Evolutionary conservation across 2,113 vertebrate species (phyloP), one percentile per base, ranked within the genome.

Genomic region (Leucosticte australis): DNA sequence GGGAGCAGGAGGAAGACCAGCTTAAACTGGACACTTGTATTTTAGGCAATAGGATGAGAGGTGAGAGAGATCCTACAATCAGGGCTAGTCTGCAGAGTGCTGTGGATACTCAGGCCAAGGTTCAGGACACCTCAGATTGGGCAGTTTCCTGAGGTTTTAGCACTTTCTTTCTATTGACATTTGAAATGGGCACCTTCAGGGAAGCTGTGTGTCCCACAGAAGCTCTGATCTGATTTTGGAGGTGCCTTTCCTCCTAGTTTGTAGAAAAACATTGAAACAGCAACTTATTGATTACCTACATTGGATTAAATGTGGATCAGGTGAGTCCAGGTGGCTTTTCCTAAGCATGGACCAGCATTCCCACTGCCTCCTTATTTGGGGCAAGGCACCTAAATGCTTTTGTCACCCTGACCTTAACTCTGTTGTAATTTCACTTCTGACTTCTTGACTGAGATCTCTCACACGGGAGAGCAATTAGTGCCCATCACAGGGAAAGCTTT

Each of bases 401-500:
- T 89, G 59, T 26, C 76, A 70, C 24, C 68, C 37, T 77, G 76
- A 93, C 89, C 86, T 93, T 87, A 75, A 37, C 28, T 75, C 24
- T 47, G 5, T 41, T 90, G 4, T 49, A 63, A 86, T 94, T 93
- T 79, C 79, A 56, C 30, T 86, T 69, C 73, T 89, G 60, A 74
- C 41, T 90, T 87, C 53, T 90, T 52, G 37, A 65, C 69, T 57
- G 27, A 31, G 76, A n/a, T 22, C 30, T 81, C 75, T 80, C 49
- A 37, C 73, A 87, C 67, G 26, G 37, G 42, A 59, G 39, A 62
- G n/a, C 76, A 93, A 75, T 96, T 92, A 93, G 64, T 90, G 90
- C 84, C 83, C 68, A 35, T 96, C 84, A 90, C 50, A 71, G n/a
- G 52, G 78, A 83, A 77, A 80, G 53, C 74, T 95, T 94, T 94